Conservation (phyloP, 2,797 vertebrate genomes). For the Synaphobranchus kaupii region DNA sequence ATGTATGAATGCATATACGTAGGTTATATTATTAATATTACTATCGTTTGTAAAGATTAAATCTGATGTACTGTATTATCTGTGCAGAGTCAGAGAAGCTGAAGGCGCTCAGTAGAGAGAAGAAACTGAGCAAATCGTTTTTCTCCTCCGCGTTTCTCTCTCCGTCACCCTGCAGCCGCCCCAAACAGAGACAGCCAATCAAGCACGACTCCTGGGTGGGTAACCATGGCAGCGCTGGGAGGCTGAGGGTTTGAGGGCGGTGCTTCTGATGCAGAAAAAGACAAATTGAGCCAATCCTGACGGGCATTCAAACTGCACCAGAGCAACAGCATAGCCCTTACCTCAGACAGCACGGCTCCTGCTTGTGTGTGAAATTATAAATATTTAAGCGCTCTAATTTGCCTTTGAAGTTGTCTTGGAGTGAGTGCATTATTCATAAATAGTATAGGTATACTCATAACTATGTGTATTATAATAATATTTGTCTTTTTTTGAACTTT, state of each 20-base stretch:
- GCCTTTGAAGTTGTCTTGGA: neutral
- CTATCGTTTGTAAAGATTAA: neutral
- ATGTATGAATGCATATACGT: too few species aligned
- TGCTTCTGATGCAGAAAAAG: too few species aligned
- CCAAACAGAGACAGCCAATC: conserved; percentile 67
- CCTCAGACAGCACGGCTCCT: too few species aligned
- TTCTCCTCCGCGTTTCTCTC: conserved; percentile 69
- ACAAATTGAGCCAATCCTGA: too few species aligned
- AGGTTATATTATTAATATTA: too few species aligned
- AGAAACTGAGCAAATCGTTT: conserved; percentile 67
- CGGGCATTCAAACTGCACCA: too few species aligned
- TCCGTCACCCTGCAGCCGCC: conserved; percentile 69
- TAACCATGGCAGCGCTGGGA: neutral
- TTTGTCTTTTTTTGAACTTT: neutral
- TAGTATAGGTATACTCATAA: neutral
- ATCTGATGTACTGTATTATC: neutral
- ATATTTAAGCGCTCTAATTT: neutral
- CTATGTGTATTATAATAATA: neutral
- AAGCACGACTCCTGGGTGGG: conserved; percentile 80
- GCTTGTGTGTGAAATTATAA: neutral
- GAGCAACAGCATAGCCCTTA: too few species aligned
- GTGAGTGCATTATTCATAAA: neutral
- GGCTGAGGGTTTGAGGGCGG: too few species aligned
- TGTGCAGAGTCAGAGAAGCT: conserved; percentile 56
- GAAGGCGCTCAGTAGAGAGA: conserved; percentile 56